These are phyloP conservation scores for Pomacea canaliculata DNA, from an alignment of 2,888 invertebrate species.

Conservation along the genomic window DNA sequence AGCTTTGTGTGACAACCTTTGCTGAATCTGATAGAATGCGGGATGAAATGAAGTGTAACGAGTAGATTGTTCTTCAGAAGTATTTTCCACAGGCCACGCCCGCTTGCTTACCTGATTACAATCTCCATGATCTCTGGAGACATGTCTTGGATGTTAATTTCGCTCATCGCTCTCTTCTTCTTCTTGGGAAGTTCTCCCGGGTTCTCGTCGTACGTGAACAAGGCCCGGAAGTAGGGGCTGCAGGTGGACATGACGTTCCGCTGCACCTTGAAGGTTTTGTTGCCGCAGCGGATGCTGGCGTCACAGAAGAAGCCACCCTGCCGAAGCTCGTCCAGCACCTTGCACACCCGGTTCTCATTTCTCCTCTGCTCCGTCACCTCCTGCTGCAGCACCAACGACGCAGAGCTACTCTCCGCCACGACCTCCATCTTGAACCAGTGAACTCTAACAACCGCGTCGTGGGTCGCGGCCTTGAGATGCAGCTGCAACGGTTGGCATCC, in stretches of 20 bases:
- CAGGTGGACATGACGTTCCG: constrained; percentile 76
- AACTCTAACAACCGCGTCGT: no score
- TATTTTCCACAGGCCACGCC: no score
- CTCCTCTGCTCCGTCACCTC: background rate
- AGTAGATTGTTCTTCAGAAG: no score
- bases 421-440: no score
- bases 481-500: no score
- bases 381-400: background rate
- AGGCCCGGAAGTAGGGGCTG: constrained; percentile 89
- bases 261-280: constrained; percentile 73
- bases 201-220: constrained; percentile 76
- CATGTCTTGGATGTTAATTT: constrained; percentile 49
- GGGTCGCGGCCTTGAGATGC: no score
- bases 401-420: background rate
- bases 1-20: no score
- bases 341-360: constrained; percentile 6
- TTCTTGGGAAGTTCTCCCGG: constrained; percentile 56
- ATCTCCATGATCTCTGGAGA: constrained; percentile 45
- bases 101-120: constrained; percentile 70
- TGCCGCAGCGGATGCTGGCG: constrained; percentile 18
- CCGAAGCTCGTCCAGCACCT: constrained; percentile 17
- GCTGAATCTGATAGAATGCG: no score
- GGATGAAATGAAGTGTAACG: no score
- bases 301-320: constrained; percentile 22
- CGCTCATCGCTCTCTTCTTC: constrained; percentile 69